Evolutionary conservation across 2,888 invertebrate species (phyloP).

Genomic region (Ceratothoa steindachneri): DNA sequence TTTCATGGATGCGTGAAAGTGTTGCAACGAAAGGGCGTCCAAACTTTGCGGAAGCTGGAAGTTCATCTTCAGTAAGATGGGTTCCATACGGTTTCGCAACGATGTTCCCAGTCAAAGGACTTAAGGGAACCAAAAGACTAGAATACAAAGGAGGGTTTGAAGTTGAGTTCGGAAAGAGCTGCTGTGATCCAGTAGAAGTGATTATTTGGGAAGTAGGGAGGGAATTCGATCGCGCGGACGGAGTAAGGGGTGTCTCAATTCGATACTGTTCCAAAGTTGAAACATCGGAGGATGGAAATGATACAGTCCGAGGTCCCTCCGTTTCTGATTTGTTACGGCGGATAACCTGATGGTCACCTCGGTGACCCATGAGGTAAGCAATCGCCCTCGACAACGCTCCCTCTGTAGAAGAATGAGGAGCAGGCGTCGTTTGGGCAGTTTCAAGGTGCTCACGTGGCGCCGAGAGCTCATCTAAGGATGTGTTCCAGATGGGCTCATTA

Average conservation of each 20-base stretch:
- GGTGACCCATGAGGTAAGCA: constrained; percentile 14
- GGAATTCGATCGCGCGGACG: not conserved
- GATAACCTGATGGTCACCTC: not conserved
- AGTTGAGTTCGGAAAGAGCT: not conserved
- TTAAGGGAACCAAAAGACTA: not conserved
- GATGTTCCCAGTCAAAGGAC: constrained; percentile 47
- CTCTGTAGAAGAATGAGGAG: constrained; percentile 32
- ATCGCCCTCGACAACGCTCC: constrained; percentile 38
- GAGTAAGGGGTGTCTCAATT: not conserved
- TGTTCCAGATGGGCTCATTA: constrained; percentile 61
- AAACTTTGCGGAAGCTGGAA: constrained; percentile 17
- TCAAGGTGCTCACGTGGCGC: constrained; percentile 66
- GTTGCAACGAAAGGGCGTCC: constrained; percentile 59
- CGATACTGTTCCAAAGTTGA: not conserved
- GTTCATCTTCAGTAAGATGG: constrained; percentile 17
- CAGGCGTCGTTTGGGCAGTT: constrained; percentile 60
- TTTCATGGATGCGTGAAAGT: constrained; percentile 64
- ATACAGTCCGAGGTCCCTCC: constrained; percentile 18
- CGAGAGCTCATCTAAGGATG: constrained; percentile 52
- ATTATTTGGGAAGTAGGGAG: not conserved
- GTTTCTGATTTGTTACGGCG: constrained; percentile 22
- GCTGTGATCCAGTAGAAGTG: not conserved
- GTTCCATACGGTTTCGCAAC: constrained; percentile 47
- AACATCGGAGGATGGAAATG: constrained; percentile 17
- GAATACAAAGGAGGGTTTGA: not conserved